Base-by-base conservation (phyloP, 2,888 invertebrate species). In the Andrena minutula region DNA sequence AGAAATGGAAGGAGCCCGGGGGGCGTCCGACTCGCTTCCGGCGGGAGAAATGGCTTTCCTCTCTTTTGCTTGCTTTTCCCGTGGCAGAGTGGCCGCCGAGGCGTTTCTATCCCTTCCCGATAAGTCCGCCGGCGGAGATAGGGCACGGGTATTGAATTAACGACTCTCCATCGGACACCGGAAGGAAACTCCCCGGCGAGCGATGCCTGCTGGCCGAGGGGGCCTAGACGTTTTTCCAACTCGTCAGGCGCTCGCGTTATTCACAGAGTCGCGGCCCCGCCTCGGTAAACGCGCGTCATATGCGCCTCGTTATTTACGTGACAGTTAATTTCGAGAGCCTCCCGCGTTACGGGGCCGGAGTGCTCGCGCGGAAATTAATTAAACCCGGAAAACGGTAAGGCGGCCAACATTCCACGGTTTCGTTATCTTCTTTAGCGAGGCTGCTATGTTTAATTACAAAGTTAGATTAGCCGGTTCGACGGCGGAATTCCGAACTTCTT, bases 11-110 rank as follows among this genome's bases (percentile, higher is more conserved):
- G 79, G 79, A 82, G 26, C 85, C 86, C 78, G 68, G 80, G 70
- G 86, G 82, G 79, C 87, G 83, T 86, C 92, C 87, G 80, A 86
- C 91, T 92, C 89, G 90, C 90, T 93, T 93, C 93, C 93, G 92
- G 89, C 89, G 85, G 84, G 86, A 85, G 89, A 89, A 91, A 91
- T 89, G 88, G 86, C 88, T 88, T 87, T 84, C 84, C 83, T 82
- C 68, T 56, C 70, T 74, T 72, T 70, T 26, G 74, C 68, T 80
- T 71, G 81, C 84, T 84, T 83, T 86, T 78, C 73, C 79, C 61
- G 53, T 41, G 1, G 75, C 60, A 28, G 81, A 86, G 78, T 80
- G 75, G 71, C 79, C 74, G 30, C 23, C 74, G 75, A 83, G 85
- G 70, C 86, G 83, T 85, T 87, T 75, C 86, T 72, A 82, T 85